A percentile compares a stretch with the other conserved stretches of the same genome.
Conservation (phyloP, 2,113 vertebrate genomes). For the Lipophrys pholis region DNA sequence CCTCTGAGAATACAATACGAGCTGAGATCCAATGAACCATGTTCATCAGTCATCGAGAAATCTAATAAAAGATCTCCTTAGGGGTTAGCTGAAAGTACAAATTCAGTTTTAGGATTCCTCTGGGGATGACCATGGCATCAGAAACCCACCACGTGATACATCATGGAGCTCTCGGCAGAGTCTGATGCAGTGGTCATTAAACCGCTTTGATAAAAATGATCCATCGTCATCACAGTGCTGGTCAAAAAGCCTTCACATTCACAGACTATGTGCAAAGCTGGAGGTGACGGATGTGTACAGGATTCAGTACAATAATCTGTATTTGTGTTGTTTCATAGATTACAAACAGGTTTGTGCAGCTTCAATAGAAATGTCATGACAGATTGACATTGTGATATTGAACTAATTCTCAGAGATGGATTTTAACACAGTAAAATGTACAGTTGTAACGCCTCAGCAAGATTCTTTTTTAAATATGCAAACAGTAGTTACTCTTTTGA, state of each 20-base stretch:
- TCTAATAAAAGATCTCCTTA: conserved; percentile 80
- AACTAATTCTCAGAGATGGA: too few relatives aligned
- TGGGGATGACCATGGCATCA: conserved; percentile 69
- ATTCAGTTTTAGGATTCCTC: conserved; percentile 77
- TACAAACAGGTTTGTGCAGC: background rate
- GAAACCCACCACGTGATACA: conserved; percentile 64
- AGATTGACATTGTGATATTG: too few relatives aligned
- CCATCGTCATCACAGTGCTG: conserved; percentile 1
- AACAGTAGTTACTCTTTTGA: too few relatives aligned
- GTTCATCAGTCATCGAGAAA: conserved; percentile 84
- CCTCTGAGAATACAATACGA: conserved; percentile 73
- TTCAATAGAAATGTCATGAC: background rate
- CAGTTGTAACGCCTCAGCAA: too few relatives aligned
- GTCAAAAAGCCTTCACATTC: conserved; percentile 16
- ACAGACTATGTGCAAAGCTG: background rate
- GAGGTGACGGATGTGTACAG: background rate
- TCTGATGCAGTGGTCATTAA: conserved; percentile 62
- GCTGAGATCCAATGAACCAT: conserved; percentile 72
- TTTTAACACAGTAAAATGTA: too few relatives aligned
- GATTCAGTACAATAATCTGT: background rate
- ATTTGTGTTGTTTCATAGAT: background rate
- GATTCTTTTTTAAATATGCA: too few relatives aligned
- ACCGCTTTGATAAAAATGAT: conserved; percentile 51
- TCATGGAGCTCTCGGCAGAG: conserved; percentile 56
- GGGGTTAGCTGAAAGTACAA: conserved; percentile 71